Conservation (phyloP, 2,113 vertebrate species). For the Eleginops maclovinus region DNA sequence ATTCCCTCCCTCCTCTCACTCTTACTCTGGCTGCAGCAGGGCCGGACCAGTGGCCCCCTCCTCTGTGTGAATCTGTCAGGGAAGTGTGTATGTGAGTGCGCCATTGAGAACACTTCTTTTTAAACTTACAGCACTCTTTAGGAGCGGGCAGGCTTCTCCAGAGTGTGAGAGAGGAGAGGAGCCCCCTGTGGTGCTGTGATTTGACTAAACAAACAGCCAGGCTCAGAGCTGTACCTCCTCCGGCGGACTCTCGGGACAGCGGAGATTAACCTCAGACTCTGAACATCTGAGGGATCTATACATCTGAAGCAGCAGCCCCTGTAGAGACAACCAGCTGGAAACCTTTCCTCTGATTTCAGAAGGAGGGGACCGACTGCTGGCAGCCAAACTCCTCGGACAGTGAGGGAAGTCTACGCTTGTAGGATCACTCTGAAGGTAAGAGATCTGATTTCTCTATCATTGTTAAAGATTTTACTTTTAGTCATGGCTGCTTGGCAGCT, state of each 20-base stretch:
- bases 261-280: constrained; percentile 77
- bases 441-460: constrained; percentile 30
- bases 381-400: constrained; percentile 33
- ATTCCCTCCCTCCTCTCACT: constrained; percentile 48
- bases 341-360: constrained; percentile 65
- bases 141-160: constrained; percentile 64
- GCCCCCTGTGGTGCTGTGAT: constrained; percentile 72
- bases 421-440: constrained; percentile 76
- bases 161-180: constrained; percentile 63
- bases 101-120: constrained; percentile 46
- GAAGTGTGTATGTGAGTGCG: constrained; percentile 44
- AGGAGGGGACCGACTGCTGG: constrained; percentile 36
- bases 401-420: constrained; percentile 35
- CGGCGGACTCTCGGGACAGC: constrained; percentile 72
- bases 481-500: constrained; percentile 42
- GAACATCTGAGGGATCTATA: constrained; percentile 76
- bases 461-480: constrained; percentile 30
- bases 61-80: constrained; percentile 66
- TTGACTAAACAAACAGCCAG: constrained; percentile 81
- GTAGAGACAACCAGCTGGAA: constrained; percentile 66
- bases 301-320: constrained; percentile 67
- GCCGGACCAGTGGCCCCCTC: constrained; percentile 60
- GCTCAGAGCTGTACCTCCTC: constrained; percentile 69
- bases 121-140: constrained; percentile 67
- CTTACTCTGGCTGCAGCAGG: constrained; percentile 53